These are phyloP conservation scores for Lacanobia wlatinum DNA, from an alignment of 2,888 invertebrate genomes.

Conservation along the genomic window DNA sequence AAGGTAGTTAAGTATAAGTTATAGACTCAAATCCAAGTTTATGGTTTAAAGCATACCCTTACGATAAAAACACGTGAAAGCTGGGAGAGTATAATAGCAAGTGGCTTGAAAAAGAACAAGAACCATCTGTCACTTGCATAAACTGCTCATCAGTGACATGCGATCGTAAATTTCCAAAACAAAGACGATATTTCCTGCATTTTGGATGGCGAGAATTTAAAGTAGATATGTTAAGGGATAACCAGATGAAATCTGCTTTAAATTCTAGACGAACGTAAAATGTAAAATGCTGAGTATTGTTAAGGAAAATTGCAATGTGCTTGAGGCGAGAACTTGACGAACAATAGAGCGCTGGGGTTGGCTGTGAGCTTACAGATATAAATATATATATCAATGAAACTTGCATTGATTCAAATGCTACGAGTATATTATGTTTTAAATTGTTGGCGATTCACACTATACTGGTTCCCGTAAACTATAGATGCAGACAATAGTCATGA, in stretches of 20 bases:
- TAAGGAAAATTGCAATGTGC: not conserved
- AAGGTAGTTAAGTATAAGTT: constrained; percentile 30
- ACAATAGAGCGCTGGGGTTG: not conserved
- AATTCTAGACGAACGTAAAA: not conserved
- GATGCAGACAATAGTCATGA: too few species aligned
- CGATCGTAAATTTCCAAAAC: not conserved
- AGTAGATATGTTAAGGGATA: not conserved
- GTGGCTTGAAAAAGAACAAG: not conserved
- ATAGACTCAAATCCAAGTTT: constrained; percentile 17
- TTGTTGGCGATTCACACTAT: too few species aligned
- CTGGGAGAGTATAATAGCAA: not conserved
- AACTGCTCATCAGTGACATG: not conserved
- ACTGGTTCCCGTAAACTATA: too few species aligned
- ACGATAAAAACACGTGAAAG: not conserved
- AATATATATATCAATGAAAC: too few species aligned
- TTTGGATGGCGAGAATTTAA: not conserved
- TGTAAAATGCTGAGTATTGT: not conserved
- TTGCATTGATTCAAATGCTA: not conserved
- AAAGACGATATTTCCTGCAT: not conserved
- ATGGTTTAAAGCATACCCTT: not conserved
- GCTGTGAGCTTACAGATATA: too few species aligned
- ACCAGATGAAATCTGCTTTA: too few species aligned
- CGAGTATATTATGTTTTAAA: not conserved
- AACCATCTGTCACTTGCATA: not conserved
- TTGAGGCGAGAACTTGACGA: not conserved